A percentile compares a stretch with the other conserved stretches of the same genome.
These are phyloP conservation scores for Galerucella pusilla DNA, from an alignment of 2,888 invertebrate species.

Conservation along the genomic window DNA sequence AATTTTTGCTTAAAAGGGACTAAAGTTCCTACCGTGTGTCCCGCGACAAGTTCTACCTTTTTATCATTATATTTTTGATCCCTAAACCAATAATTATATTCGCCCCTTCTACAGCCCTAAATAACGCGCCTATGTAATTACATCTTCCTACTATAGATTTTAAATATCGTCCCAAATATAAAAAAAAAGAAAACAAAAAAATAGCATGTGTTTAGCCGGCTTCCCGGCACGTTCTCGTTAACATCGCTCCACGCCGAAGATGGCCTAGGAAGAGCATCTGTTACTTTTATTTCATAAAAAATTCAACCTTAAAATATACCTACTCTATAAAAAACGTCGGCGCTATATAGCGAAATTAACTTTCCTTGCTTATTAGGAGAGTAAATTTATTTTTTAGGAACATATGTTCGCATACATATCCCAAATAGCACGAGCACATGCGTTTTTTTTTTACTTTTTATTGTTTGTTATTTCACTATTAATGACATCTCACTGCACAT, in stretches of 20 bases:
- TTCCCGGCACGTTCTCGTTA: conserved; percentile 42
- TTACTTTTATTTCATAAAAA: conserved; percentile 44
- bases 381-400: conserved; percentile 49
- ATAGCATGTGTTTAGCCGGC: conserved; percentile 41
- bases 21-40: too few species aligned
- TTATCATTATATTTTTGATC: too few species aligned
- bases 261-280: conserved; percentile 42
- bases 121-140: not conserved
- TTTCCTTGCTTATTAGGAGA: conserved; percentile 51
- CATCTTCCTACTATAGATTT: not conserved
- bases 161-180: not conserved
- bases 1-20: too few species aligned
- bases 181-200: conserved; percentile 20
- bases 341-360: conserved; percentile 48
- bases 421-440: conserved; percentile 42
- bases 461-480: conserved; percentile 30
- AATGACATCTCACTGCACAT: conserved; percentile 26
- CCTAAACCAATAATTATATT: not conserved
- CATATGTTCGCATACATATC: conserved; percentile 46
- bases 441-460: conserved; percentile 23
- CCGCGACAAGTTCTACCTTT: too few species aligned
- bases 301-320: conserved; percentile 28
- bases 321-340: conserved; percentile 42
- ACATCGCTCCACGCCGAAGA: conserved; percentile 39
- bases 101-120: too few species aligned